These are phyloP conservation scores for Deilephila elpenor DNA, from an alignment of 2,888 invertebrate species.

Conservation along the genomic window DNA sequence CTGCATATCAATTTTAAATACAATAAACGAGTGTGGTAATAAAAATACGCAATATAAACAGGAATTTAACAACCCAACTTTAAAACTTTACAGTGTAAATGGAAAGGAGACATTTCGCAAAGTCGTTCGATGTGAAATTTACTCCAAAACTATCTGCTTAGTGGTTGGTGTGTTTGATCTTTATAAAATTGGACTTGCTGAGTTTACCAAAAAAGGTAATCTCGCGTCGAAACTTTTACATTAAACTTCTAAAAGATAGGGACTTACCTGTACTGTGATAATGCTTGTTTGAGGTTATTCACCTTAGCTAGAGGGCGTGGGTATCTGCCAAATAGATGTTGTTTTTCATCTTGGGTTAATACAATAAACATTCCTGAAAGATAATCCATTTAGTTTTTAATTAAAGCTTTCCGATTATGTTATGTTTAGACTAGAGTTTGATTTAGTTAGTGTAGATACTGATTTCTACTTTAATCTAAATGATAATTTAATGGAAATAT, in stretches of 20 bases:
- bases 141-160: background rate
- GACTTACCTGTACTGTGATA: background rate
- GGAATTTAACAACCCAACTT: background rate
- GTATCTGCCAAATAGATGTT: background rate
- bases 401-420: no score
- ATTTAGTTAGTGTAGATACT: no score
- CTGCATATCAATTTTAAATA: no score
- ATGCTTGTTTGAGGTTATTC: background rate
- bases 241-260: background rate
- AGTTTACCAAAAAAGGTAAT: constrained; percentile 4
- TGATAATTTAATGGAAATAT: no score
- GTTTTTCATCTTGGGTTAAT: no score
- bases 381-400: no score
- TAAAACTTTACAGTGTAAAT: background rate
- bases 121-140: background rate
- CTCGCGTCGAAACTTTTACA: background rate
- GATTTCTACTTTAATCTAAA: no score
- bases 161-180: background rate
- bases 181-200: constrained; percentile 9
- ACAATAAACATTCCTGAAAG: no score
- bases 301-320: background rate
- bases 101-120: background rate
- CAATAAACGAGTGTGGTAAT: no score
- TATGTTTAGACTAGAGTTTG: no score
- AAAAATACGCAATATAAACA: background rate